Conservation (phyloP, 2,888 invertebrate genomes). For the Monopis laevigella region DNA sequence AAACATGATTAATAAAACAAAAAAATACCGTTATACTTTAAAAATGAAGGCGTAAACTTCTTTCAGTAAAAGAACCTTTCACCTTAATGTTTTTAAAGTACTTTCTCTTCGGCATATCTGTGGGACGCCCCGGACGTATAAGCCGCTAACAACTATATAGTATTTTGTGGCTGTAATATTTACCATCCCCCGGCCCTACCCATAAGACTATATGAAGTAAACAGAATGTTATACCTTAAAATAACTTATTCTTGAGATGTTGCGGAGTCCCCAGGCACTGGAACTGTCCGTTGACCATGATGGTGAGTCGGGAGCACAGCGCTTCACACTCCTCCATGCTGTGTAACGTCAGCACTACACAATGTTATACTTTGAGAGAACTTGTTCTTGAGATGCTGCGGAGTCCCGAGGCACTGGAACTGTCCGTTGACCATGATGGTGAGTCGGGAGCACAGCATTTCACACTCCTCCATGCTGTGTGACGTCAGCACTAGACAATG, state of each 20-base stretch:
- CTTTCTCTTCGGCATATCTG: no score
- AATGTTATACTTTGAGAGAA: slow-evolving; percentile 73
- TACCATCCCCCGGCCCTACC: no score
- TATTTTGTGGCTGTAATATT: no score
- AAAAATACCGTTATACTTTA: no score
- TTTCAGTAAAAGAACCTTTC: no score
- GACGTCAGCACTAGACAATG: slow-evolving; percentile 85
- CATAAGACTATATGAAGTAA: no score
- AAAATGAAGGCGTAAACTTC: no score
- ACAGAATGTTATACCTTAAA: no score
- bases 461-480: slow-evolving; percentile 89
- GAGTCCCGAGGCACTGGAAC: slow-evolving; percentile 78
- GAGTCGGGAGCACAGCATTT: slow-evolving; percentile 80
- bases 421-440: slow-evolving; percentile 86
- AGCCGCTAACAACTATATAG: no score
- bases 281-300: slow-evolving; percentile 84
- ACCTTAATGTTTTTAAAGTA: no score
- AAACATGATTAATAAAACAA: no score
- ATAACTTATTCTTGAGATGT: slow-evolving; percentile 80
- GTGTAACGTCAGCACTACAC: slow-evolving; percentile 84
- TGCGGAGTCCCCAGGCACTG: slow-evolving; percentile 79
- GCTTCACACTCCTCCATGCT: slow-evolving; percentile 90
- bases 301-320: slow-evolving; percentile 79
- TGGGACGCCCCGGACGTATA: no score
- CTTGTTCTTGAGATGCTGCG: slow-evolving; percentile 80